Conservation (phyloP, 1,140 invertebrate species). For the Drosophila guanche region DNA sequence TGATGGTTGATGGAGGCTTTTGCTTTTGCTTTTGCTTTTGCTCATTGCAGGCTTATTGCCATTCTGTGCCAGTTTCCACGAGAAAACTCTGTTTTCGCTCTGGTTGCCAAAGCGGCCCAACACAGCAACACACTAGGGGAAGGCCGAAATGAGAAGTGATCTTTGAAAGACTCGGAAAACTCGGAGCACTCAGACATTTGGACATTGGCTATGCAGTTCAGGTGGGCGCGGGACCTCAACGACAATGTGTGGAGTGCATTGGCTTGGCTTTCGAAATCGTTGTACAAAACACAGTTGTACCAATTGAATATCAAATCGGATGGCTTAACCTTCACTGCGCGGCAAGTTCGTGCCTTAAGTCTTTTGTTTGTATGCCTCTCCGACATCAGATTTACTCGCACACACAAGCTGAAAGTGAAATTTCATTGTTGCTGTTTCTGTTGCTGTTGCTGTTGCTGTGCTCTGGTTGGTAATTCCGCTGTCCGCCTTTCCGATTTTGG, state of each 20-base stretch:
- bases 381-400: conserved; percentile 5
- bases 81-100: conserved; percentile 62
- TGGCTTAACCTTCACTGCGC: conserved; percentile 69
- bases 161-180: conserved; percentile 7
- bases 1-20: conserved; percentile 32
- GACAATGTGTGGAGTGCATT: conserved; percentile 43
- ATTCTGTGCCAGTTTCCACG: conserved; percentile 68
- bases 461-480: conserved; percentile 47
- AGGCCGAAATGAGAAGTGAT: conserved; percentile 50
- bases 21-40: conserved; percentile 20
- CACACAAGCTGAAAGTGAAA: conserved; percentile 73
- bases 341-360: conserved; percentile 74
- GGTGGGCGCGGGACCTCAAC: conserved; percentile 26
- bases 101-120: conserved; percentile 53
- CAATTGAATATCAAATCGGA: conserved; percentile 76
- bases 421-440: conserved; percentile 62
- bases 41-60: conserved; percentile 25
- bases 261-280: conserved; percentile 74
- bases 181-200: neutral
- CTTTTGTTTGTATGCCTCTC: conserved; percentile 58
- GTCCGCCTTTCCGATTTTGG: conserved; percentile 59
- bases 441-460: conserved; percentile 35
- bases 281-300: conserved; percentile 23
- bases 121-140: neutral
- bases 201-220: conserved; percentile 43